Percentiles rank a stretch among this genome's conserved stretches.
Conservation (phyloP, 2,113 vertebrate genomes). For the Oostethus manadensis region DNA sequence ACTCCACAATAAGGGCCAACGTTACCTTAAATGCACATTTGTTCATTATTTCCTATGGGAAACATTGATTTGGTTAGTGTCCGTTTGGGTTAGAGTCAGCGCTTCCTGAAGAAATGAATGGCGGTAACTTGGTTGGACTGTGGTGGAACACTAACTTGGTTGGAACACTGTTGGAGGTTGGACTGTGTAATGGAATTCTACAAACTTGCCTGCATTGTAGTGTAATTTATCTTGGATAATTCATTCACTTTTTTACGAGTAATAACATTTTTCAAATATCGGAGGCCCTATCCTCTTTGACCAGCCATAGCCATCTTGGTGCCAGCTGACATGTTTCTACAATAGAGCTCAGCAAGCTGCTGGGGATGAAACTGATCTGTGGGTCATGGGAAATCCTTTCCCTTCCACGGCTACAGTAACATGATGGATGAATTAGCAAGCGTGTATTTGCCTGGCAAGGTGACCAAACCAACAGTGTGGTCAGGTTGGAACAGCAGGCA, state of each 20-base stretch:
- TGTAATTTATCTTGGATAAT: constrained; percentile 21
- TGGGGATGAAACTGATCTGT: constrained; percentile 21
- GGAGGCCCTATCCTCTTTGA: constrained; percentile 27
- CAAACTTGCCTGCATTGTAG: constrained; percentile 3
- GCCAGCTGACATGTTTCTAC: constrained; percentile 26
- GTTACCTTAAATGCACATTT: too few relatives aligned
- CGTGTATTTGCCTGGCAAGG: constrained; percentile 7
- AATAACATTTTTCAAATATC: constrained; percentile 48
- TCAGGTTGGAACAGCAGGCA: constrained; percentile 4
- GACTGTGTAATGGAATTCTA: constrained; percentile 2
- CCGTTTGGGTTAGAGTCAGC: too few relatives aligned
- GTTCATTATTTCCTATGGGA: too few relatives aligned
- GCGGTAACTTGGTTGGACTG: too few relatives aligned
- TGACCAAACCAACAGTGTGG: constrained; percentile 9
- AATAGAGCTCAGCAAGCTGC: constrained; percentile 13
- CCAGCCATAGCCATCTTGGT: constrained; percentile 20
- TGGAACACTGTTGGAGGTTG: too few relatives aligned
- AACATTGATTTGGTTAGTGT: too few relatives aligned
- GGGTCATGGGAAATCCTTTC: constrained; percentile 34
- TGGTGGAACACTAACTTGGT: too few relatives aligned
- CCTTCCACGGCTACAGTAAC: constrained; percentile 9
- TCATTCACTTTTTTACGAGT: constrained; percentile 22
- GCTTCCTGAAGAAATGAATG: too few relatives aligned
- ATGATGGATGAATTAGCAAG: constrained; percentile 23
- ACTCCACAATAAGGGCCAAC: too few relatives aligned